Base-by-base conservation (phyloP, 2,113 vertebrate genomes). In the Pelmatolapia mariae region DNA sequence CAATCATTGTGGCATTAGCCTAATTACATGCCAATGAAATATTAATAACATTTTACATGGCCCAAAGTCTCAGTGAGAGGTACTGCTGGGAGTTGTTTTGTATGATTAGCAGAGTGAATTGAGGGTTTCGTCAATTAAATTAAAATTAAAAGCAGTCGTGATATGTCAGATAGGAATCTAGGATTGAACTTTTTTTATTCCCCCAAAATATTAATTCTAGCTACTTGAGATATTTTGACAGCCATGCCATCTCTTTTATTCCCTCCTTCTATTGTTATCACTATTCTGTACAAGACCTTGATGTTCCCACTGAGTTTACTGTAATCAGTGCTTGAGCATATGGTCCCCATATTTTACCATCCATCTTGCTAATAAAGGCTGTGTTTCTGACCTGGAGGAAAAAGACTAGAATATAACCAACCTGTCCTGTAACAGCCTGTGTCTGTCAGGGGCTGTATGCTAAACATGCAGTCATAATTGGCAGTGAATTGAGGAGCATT, bases 251-350 rank as follows among this genome's bases (percentile, higher is more conserved):
- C 79, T 84, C 26, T 38, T 81, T 6, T 86, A 45, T 84, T 86
- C 47, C 19, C 29, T 83, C 24, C 33, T 53, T 71, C 19, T 4
- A 5, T 89, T 89, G 52, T 89, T 79, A 54, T 87, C 89, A 36
- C 45, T 82, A 22, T 84, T 91, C 73, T 88, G 73, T 84, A 50
- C 59, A 24, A 79, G 79, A 81, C 56, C 85, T 85, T 57, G 61
- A 83, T 76, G 47, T 73, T 83, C 84, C 87, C 86, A 36, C 15
- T 53, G 87, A 91, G 79, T 90, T 90, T 83, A 81, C 71, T 31
- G 73, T 91, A 82, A 92, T 93, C 87, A 88, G 57, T 59, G 68
- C 81, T 86, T 53, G 82, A 87, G 81, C 92, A 89, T 92, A 93
- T 89, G 89, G 83, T 84, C 15, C 31, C 59, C 78, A 80, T 90